These are phyloP conservation scores for Drosophila lutescens DNA, from an alignment of 2,888 invertebrate genomes.

Conservation along the genomic window DNA sequence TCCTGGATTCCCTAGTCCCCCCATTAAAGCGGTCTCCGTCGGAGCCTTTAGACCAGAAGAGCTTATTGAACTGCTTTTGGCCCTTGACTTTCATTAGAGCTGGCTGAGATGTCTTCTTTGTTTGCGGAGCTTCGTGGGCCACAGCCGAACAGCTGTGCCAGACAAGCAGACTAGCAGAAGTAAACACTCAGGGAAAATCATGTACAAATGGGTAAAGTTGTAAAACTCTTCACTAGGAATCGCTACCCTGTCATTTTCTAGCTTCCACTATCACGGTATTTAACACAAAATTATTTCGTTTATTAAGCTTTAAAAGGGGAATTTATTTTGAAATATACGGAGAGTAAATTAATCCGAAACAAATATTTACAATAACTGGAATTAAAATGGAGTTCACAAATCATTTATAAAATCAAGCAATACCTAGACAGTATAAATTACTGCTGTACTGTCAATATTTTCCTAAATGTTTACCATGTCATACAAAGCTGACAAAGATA, in stretches of 20 bases:
- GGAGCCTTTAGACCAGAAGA: constrained; percentile 26
- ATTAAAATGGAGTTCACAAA: too few relatives aligned
- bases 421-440: too few relatives aligned
- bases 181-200: background rate
- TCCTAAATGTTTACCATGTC: too few relatives aligned
- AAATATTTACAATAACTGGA: too few relatives aligned
- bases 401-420: too few relatives aligned
- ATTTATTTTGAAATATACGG: too few relatives aligned
- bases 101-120: constrained; percentile 46
- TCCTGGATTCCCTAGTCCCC: constrained; percentile 1
- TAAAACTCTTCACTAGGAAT: too few relatives aligned
- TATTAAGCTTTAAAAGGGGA: background rate
- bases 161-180: constrained; percentile 18
- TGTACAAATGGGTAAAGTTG: too few relatives aligned
- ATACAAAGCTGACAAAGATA: too few relatives aligned
- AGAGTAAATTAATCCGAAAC: too few relatives aligned
- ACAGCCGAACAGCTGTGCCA: constrained; percentile 58
- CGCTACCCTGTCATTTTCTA: too few relatives aligned
- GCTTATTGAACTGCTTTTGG: constrained; percentile 40
- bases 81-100: constrained; percentile 62
- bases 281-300: background rate
- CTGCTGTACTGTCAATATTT: too few relatives aligned
- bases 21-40: constrained; percentile 14
- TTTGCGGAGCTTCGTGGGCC: constrained; percentile 50
- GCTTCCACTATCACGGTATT: background rate